Conservation (phyloP, 2,888 invertebrate genomes). For the Odontomyia ornata region DNA sequence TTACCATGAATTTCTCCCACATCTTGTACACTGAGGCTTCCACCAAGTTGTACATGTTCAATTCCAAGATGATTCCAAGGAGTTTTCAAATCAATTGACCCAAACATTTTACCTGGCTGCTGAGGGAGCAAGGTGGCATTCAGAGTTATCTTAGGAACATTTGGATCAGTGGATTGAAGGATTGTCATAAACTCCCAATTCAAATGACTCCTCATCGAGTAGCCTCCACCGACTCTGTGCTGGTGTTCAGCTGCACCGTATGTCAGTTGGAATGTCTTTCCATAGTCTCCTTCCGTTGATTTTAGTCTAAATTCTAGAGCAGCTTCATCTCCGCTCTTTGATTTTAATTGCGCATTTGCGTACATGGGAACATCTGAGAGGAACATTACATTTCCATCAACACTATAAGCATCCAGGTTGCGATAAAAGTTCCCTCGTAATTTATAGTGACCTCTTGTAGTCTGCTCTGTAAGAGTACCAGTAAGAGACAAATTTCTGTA, state of each 20-base stretch:
- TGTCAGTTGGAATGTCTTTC: conserved; percentile 59
- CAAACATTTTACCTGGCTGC: conserved; percentile 52
- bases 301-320: conserved; percentile 59
- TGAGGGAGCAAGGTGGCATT: conserved; percentile 56
- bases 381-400: conserved; percentile 64
- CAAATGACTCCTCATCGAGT: conserved; percentile 59
- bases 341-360: conserved; percentile 63
- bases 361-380: conserved; percentile 62
- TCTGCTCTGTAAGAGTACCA: conserved; percentile 56
- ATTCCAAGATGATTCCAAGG: conserved; percentile 62
- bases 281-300: conserved; percentile 54
- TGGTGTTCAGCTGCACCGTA: conserved; percentile 64
- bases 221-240: conserved; percentile 63
- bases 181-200: conserved; percentile 64
- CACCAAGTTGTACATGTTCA: conserved; percentile 58
- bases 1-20: conserved; percentile 58
- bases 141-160: conserved; percentile 59
- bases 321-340: conserved; percentile 62
- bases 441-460: conserved; percentile 55
- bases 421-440: conserved; percentile 64
- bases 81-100: conserved; percentile 58
- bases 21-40: conserved; percentile 55
- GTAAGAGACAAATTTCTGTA: conserved; percentile 62
- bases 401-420: conserved; percentile 62
- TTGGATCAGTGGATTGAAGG: conserved; percentile 59